Conservation (phyloP, 2,888 invertebrate species). For the Rhingia rostrata region DNA sequence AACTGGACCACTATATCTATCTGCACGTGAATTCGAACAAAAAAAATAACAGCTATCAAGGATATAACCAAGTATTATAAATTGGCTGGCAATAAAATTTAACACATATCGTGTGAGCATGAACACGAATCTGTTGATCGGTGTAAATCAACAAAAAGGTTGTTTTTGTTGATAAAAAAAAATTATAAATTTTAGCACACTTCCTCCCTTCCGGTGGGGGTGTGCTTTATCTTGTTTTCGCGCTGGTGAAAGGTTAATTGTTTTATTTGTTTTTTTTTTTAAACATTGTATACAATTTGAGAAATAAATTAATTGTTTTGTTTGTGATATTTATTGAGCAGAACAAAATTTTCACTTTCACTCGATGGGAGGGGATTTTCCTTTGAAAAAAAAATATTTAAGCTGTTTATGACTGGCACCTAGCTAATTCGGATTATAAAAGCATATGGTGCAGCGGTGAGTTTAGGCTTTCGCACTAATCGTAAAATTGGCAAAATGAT, state of each 20-base stretch:
- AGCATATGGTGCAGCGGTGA: no score
- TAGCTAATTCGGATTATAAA: no score
- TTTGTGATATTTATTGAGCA: no score
- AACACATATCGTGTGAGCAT: constrained; percentile 34
- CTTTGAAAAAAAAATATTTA: no score
- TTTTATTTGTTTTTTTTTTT: constrained; percentile 3
- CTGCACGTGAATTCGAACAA: constrained; percentile 28
- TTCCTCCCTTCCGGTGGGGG: constrained; percentile 12
- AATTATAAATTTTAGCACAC: constrained; percentile 28
- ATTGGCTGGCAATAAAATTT: neutral
- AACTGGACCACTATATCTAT: constrained; percentile 25
- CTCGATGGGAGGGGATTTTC: no score
- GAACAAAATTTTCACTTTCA: no score
- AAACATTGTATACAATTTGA: constrained; percentile 4
- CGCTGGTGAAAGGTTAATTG: constrained; percentile 45
- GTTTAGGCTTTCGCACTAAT: no score
- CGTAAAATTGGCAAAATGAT: no score
- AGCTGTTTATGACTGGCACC: no score
- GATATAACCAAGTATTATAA: neutral
- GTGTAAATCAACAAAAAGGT: constrained; percentile 18
- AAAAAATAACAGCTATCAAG: neutral
- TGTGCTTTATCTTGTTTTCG: neutral
- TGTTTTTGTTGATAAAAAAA: neutral
- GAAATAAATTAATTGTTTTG: constrained; percentile 2
- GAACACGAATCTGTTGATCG: constrained; percentile 61